A percentile compares a stretch with the other conserved stretches of the same genome.
Evolutionary conservation across 1,140 invertebrate species (phyloP).

Genomic region (Drosophila tropicalis): DNA sequence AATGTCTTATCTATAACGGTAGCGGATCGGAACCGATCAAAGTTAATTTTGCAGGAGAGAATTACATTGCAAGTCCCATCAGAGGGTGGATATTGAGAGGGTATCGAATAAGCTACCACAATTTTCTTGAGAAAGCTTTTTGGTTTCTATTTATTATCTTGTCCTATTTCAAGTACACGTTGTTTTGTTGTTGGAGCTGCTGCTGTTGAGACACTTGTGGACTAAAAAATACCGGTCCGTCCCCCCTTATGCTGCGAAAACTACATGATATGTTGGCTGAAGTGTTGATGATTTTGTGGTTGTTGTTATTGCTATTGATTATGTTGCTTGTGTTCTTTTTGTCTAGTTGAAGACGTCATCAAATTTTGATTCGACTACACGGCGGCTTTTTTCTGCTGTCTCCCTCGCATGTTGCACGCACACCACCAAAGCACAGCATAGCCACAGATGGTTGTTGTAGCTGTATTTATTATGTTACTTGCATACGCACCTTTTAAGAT

Average conservation of each 20-base stretch:
- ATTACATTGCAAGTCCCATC: too few species aligned
- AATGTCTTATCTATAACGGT: too few species aligned
- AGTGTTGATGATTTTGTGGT: constrained; percentile 3
- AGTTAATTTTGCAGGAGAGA: too few species aligned
- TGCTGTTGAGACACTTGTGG: background rate
- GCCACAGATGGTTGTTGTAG: constrained; percentile 47
- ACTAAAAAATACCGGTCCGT: constrained; percentile 54
- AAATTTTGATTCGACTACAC: constrained; percentile 57
- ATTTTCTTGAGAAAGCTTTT: background rate
- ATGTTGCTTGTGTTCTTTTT: constrained; percentile 49
- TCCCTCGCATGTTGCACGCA: constrained; percentile 42
- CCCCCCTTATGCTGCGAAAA: constrained; percentile 27
- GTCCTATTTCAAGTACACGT: background rate
- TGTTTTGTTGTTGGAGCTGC: background rate
- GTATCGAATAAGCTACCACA: background rate
- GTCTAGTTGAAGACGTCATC: constrained; percentile 73
- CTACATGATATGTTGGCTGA: constrained; percentile 4
- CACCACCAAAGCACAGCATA: constrained; percentile 1
- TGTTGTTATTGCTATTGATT: constrained; percentile 40
- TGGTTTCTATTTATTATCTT: background rate
- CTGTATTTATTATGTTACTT: constrained; percentile 40
- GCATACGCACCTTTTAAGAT: constrained; percentile 70
- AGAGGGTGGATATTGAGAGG: too few species aligned
- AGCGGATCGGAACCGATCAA: too few species aligned
- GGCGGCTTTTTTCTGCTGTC: constrained; percentile 63